These are phyloP conservation scores for Phyllopteryx taeniolatus DNA, from an alignment of 2,113 vertebrate genomes.

Conservation along the genomic window DNA sequence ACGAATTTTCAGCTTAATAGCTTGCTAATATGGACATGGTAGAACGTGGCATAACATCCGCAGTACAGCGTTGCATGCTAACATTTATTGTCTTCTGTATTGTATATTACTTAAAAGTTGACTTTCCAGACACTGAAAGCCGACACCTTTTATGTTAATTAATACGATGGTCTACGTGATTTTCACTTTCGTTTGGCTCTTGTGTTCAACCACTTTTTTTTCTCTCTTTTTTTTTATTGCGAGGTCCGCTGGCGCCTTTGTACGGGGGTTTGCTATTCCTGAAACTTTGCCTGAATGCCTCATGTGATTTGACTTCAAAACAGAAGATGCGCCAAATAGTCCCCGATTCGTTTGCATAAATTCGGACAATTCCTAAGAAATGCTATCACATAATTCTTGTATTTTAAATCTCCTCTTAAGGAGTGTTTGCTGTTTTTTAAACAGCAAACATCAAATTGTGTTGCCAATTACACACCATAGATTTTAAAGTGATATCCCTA, in stretches of 20 bases:
- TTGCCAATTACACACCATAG: conserved; percentile 51
- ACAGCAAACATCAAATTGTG: background rate
- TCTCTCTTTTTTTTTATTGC: background rate
- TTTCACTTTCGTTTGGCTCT: background rate
- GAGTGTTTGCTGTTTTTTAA: background rate
- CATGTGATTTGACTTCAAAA: background rate
- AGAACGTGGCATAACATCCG: background rate
- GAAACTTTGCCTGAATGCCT: conserved; percentile 1
- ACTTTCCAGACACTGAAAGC: conserved; percentile 8
- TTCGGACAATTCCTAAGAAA: conserved; percentile 46
- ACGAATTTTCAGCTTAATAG: conserved; percentile 1
- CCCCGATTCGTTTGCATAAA: background rate
- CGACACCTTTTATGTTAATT: background rate
- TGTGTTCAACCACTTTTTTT: background rate
- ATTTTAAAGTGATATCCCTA: conserved; percentile 70
- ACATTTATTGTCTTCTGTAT: background rate
- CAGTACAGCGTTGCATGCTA: conserved; percentile 9
- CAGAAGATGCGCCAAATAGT: conserved; percentile 1
- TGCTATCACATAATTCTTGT: conserved; percentile 40
- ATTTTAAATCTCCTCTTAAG: conserved; percentile 39
- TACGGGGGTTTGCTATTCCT: background rate
- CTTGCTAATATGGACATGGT: conserved; percentile 4
- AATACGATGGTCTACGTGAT: background rate
- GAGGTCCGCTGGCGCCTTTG: background rate
- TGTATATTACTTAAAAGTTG: background rate